These are phyloP conservation scores for Cosmia pyralina DNA, from an alignment of 2,888 invertebrate genomes.

Conservation along the genomic window DNA sequence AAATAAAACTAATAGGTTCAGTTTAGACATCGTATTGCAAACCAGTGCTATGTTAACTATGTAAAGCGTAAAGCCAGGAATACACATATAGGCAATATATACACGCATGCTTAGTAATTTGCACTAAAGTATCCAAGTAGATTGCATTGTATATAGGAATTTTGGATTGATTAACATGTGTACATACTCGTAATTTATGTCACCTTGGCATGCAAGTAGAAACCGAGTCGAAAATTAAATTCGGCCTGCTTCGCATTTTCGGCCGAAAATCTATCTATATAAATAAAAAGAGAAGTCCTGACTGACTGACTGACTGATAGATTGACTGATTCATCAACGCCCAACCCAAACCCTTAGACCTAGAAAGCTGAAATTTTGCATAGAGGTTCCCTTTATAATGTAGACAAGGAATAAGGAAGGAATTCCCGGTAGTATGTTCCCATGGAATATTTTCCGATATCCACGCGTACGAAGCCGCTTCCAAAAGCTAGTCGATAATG, in stretches of 20 bases:
- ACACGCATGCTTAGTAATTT: not conserved
- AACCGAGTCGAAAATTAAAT: not conserved
- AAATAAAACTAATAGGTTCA: constrained; percentile 24
- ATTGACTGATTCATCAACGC: too few species aligned
- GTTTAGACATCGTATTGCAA: constrained; percentile 4
- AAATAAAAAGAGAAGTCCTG: too few species aligned
- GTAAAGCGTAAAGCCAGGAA: not conserved
- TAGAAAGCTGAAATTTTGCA: too few species aligned
- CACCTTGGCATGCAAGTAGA: not conserved
- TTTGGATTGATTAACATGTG: not conserved
- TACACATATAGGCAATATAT: not conserved
- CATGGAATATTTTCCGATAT: too few species aligned
- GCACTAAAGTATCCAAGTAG: not conserved
- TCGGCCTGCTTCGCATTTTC: not conserved
- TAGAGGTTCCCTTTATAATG: too few species aligned
- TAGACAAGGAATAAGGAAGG: too few species aligned
- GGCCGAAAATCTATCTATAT: too few species aligned
- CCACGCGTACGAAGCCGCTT: too few species aligned
- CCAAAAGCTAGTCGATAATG: too few species aligned
- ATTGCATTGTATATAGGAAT: not conserved
- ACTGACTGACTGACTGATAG: too few species aligned
- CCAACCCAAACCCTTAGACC: too few species aligned
- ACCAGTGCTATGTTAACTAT: not conserved
- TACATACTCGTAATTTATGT: not conserved
- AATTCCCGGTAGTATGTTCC: too few species aligned